Base-by-base conservation (phyloP, 2,888 invertebrate genomes). In the Dione vanillae region DNA sequence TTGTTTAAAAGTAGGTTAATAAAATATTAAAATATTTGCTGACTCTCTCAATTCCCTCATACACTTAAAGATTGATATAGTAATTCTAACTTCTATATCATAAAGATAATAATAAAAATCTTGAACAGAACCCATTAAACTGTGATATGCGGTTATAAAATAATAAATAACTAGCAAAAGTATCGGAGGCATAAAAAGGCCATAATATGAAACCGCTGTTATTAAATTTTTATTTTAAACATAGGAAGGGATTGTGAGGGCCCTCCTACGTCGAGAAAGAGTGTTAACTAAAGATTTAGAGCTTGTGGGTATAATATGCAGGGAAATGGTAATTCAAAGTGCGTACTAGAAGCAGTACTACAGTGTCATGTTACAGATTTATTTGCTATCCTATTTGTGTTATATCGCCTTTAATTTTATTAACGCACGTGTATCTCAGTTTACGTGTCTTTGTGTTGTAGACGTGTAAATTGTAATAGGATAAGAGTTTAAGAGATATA, bases 161-260 rank as follows among this genome's bases (percentile, higher is more conserved):
- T 49, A 35, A 49, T 47, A 64, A 47, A 64, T 64, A 64, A 64
- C 12, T 1, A 64, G 49, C 37, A 49, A 19, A 35, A 87, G 87
- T 86, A 87, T 86, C 81, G 76, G 78, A 80, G 78, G 77, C 80
- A 86, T 89, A 89, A 89, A 89, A 82, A 80, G 83, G 82, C 83
- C 86, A 85, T 89, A 88, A 90, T 91, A 86, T 82, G 82, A 76
- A 84, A 88, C 85, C 84, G 88, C 84, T 85, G 84, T 91, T 87
- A 87, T 90, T 86, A 88, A 91, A 92, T 91, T 92, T 92, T 92
- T 92, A 92, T 92, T 92, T 92, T 92, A 92, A 92, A 92, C 92
- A 92, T 92, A 89, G 92, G 80, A 87, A 90, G 92, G 92, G 92
- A 92, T 89, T 89, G 86, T 89, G 89, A 91, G 90, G 89, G 90